phyloP scores from a whole-genome alignment of 1,140 invertebrate species.

The Diabrotica undecimpunctata region DNA sequence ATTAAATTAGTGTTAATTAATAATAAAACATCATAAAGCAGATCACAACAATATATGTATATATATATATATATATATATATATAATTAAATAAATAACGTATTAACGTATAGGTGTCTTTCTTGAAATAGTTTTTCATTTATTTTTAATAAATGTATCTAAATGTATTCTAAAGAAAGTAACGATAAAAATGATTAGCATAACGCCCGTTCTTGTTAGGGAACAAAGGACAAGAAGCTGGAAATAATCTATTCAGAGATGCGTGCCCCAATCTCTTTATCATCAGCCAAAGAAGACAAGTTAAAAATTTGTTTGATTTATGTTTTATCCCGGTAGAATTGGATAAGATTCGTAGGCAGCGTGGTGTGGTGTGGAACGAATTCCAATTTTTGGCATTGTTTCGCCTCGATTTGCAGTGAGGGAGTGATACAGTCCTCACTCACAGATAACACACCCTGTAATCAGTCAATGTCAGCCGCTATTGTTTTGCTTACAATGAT shows the following conservation, averaged over 20 bases:
- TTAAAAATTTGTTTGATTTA: slow-evolving; percentile 23
- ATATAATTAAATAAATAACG: no score
- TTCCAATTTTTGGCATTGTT: slow-evolving; percentile 20
- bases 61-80: no score
- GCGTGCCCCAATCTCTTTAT: slow-evolving; percentile 20
- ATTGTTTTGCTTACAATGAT: slow-evolving; percentile 20
- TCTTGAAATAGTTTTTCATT: no score
- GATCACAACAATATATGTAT: no score
- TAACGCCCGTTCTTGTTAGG: background rate
- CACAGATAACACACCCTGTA: slow-evolving; percentile 13
- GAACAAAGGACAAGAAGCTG: slow-evolving; percentile 11
- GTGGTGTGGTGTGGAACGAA: slow-evolving; percentile 16
- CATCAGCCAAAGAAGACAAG: slow-evolving; percentile 20
- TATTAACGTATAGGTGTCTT: no score
- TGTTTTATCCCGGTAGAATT: slow-evolving; percentile 18
- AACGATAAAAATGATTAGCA: no score
- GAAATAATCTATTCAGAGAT: slow-evolving; percentile 21
- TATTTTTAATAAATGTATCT: no score
- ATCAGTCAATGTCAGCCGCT: slow-evolving; percentile 19
- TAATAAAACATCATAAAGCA: no score
- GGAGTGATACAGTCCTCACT: slow-evolving; percentile 19
- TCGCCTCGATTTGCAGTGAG: slow-evolving; percentile 15
- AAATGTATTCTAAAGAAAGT: no score
- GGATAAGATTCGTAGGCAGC: slow-evolving; percentile 15
- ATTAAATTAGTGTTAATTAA: no score